phyloP scores from a whole-genome alignment of 1,140 invertebrate species.

The Pogonomyrmex barbatus region DNA sequence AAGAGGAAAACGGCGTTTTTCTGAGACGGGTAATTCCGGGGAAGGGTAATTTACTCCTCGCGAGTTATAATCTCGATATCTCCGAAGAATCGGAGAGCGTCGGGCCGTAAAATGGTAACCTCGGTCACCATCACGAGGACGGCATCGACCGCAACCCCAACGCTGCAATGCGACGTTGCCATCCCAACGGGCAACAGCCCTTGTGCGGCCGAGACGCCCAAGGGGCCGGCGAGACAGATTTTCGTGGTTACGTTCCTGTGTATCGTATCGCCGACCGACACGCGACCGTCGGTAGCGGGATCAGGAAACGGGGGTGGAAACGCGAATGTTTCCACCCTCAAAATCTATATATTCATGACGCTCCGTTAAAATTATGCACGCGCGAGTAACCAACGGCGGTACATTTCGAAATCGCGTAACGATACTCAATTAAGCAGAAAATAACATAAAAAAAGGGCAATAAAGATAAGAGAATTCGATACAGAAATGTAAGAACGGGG shows the following conservation, averaged over 20 bases:
- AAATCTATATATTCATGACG: neutral
- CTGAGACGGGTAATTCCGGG: no score
- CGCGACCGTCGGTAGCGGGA: constrained; percentile 69
- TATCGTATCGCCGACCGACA: constrained; percentile 76
- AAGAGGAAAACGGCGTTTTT: neutral
- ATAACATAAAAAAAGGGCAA: neutral
- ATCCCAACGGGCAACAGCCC: constrained; percentile 86
- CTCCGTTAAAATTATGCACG: neutral
- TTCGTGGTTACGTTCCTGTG: constrained; percentile 72
- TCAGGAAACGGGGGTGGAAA: neutral
- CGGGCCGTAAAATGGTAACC: constrained; percentile 71
- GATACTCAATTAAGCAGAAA: neutral
- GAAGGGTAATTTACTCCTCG: neutral
- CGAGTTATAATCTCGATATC: constrained; percentile 23
- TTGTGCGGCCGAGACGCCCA: constrained; percentile 71
- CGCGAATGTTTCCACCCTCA: neutral
- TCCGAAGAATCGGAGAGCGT: constrained; percentile 20
- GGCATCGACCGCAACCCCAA: constrained; percentile 86
- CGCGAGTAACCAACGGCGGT: neutral
- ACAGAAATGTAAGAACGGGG: neutral
- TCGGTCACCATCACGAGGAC: constrained; percentile 75
- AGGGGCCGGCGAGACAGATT: constrained; percentile 62
- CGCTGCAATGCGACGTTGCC: constrained; percentile 87
- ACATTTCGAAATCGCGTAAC: neutral
- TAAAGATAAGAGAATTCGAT: neutral